Evolutionary conservation across 2,113 vertebrate genomes (phyloP), one percentile per base, ranked within the genome.

Genomic region (Notothenia rossii): DNA sequence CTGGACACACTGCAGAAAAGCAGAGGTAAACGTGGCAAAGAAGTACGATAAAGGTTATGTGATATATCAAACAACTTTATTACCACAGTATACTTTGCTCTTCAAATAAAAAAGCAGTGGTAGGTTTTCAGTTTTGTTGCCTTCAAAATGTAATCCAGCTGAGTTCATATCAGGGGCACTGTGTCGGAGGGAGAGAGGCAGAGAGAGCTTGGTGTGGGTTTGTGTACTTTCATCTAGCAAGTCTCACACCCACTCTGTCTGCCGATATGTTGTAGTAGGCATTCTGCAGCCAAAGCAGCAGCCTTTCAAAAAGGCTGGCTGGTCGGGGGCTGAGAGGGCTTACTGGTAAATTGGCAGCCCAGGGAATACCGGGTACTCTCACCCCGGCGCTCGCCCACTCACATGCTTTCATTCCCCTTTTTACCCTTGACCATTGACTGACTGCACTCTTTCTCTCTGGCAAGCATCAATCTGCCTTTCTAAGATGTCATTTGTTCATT

Each of bases 341-440:
- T 90, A 82, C 90, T 90, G 90, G 75, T 93, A 95, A 94, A 95
- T 94, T 94, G 91, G 91, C 88, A 93, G 94, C 88, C 87, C 77
- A 83, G 94, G 93, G 92, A 94, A 95, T 94, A 91, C 88, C 81
- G 88, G 85, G 82, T 85, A 91, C 84, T 94, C 86, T 93, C 82
- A 81, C 81, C 84, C 86, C 70, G 3, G 36, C 55, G 82, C 85
- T 91, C 89, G 79, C 92, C 92, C 86, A 92, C 94, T 91, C 89
- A 61, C 90, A 83, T 71, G 87, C 85, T 93, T 91, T 92, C 86
- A 89, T 84, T 92, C 90, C 90, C 84, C 83, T 84, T 89, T 92
- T 93, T 94, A 91, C 91, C 92, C 92, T 93, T 94, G 92, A 92
- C 91, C 90, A 82, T 62, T 91, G 88, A 93, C 90, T 89, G 87